Base-by-base conservation (phyloP, 2,113 vertebrate species). In the Syngnathus floridae region DNA sequence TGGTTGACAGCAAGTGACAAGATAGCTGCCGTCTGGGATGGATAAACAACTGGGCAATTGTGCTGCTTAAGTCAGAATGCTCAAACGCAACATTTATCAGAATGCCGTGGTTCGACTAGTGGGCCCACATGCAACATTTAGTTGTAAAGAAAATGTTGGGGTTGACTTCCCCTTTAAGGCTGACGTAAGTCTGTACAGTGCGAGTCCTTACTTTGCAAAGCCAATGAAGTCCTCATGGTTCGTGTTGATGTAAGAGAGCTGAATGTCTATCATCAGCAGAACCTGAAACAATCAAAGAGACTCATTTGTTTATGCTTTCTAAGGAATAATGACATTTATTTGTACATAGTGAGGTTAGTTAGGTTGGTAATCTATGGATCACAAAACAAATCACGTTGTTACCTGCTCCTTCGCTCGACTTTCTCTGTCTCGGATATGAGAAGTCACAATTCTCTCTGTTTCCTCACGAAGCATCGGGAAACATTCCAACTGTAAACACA, bases 201-300 rank as follows among this genome's bases (percentile, higher is more conserved):
- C 13, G 38, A 56, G 56, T 71, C 46, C 92, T 75, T 93, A 96
- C 95, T 94, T 95, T 79, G 94, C 94, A 36, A 96, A 96, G 80
- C 94, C 95, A 71, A 96, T 96, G 88, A 96, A 96, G 80, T 96
- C 94, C 84, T 96, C 94, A 0, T 96, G 95, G 82, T 96, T 96
- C 21, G 95, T 96, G 79, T 96, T 96, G 85, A 96, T 94, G 69
- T 96, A 96, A 62, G 95, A 94, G 56, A 96, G 92, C 84, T 96
- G 94, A 68, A 96, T 91, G 77, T 96, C 94, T 74, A 96, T 96
- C 84, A 96, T 56, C 21, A 96, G 83, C 69, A 96, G 83, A 37
- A 96, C 92, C 95, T 96, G 16, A 69, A 22, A 78, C 60, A 76
- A 13, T 48, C 58, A 40, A 64, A 14, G 21, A 16, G 10, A 5